Evolutionary conservation across 2,888 invertebrate genomes (phyloP), one percentile per base, ranked within the genome.

Genomic region (Monopis laevigella): DNA sequence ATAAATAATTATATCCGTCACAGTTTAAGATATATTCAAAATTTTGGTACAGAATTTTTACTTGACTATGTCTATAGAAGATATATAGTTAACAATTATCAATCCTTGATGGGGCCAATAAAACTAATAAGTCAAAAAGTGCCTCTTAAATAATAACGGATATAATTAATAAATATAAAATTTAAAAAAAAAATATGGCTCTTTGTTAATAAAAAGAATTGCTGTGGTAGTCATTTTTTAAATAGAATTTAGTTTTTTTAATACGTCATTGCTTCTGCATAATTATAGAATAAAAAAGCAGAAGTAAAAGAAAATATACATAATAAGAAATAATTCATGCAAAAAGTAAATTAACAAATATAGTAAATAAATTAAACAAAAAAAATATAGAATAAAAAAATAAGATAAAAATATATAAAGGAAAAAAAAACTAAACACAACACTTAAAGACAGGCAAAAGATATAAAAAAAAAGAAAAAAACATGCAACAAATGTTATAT

Each of bases 241-340:
- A 30, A 7, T 21, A 28, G 18, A 39, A 14, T 13, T 16, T 14
- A 10, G 5, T 12, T 17, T 17, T 10, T 18, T 28, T 18, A 8
- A 11, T 12, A 36, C 10, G 30, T 21, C 75, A 77, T 80, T 78
- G 78, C 78, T 74, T 72, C 78, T 78, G 78, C 78, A 77, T 69
- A n/a, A n/a, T n/a, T n/a, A n/a, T 51, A 49, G 53, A 50, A 68
- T 65, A 54, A 50, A 68, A 67, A 70, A 73, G 70, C 71, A 56
- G 41, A 50, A 52, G 47, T 45, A 44, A 43, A 49, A 35, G 18
- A 45, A 41, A 41, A 35, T 43, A 40, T 40, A 43, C 16, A 49
- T 11, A 34, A 24, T 10, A 36, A 32, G 16, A 10, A 30, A 6
- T 13, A 30, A 28, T 6, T 3, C 10, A 11, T 28, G 12, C 12